Evolutionary conservation across 2,113 vertebrate genomes (phyloP).

Genomic region (Oxygymnocypris stewartii): DNA sequence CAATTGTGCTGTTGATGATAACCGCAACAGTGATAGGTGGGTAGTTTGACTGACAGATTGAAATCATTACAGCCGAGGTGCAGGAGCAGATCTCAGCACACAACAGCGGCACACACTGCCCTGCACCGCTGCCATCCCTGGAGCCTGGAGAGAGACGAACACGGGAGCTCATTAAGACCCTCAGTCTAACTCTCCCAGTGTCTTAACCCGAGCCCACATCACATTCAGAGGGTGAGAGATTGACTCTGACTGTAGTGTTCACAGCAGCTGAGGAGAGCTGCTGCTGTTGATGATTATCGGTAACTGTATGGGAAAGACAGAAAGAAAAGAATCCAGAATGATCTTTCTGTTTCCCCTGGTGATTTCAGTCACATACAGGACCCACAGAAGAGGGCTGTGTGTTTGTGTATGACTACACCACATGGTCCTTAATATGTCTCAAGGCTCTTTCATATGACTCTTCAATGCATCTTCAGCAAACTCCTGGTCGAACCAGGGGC

Average conservation of each 20-base stretch:
- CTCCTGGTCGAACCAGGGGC: background rate
- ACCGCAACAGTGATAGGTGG: background rate
- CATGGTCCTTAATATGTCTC: background rate
- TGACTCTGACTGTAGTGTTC: conserved; percentile 1
- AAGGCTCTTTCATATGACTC: background rate
- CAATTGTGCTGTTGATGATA: conserved; percentile 5
- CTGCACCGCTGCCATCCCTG: background rate
- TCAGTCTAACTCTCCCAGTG: conserved; percentile 13
- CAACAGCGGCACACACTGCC: conserved; percentile 7
- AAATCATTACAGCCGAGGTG: conserved; percentile 31
- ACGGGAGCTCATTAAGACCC: conserved; percentile 45
- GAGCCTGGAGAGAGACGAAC: conserved; percentile 21
- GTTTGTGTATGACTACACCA: conserved; percentile 10
- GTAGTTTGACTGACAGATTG: conserved; percentile 34
- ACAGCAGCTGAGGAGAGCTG: conserved; percentile 6
- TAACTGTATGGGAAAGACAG: background rate
- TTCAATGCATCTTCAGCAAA: background rate
- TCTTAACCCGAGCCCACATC: conserved; percentile 27
- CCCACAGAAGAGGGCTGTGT: background rate
- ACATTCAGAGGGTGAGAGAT: conserved; percentile 24
- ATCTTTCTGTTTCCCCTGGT: conserved; percentile 11
- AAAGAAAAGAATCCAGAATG: background rate
- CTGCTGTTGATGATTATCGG: conserved; percentile 28
- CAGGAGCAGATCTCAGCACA: conserved; percentile 17
- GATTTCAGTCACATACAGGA: conserved; percentile 11